phyloP scores from a whole-genome alignment of 1,140 invertebrate species.

The Tetranychus urticae region DNA sequence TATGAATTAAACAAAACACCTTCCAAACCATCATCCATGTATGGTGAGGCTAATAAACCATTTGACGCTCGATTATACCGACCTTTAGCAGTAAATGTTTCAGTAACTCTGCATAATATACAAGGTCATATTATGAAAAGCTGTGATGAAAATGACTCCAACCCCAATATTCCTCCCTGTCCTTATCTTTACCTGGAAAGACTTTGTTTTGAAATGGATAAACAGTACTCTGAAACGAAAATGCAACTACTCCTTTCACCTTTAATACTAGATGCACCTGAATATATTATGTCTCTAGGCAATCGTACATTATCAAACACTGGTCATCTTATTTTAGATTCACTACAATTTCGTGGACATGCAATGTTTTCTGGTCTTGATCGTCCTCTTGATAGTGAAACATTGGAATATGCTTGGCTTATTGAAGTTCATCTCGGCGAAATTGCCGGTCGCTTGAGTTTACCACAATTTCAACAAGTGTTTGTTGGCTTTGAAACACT shows the following conservation, averaged over 20 bases:
- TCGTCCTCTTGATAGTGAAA: constrained; percentile 66
- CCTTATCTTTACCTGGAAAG: constrained; percentile 68
- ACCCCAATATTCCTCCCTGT: constrained; percentile 59
- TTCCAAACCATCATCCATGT: not conserved
- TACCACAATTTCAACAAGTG: constrained; percentile 47
- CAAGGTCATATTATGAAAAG: constrained; percentile 77
- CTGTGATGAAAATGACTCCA: constrained; percentile 27
- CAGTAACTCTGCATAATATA: constrained; percentile 81
- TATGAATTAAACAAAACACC: not conserved
- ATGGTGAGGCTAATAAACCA: constrained; percentile 10
- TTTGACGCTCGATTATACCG: constrained; percentile 64
- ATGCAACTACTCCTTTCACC: constrained; percentile 75
- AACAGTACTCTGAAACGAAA: constrained; percentile 65
- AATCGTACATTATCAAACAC: constrained; percentile 21
- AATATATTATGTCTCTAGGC: constrained; percentile 16
- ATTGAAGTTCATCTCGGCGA: constrained; percentile 33
- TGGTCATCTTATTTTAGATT: constrained; percentile 24
- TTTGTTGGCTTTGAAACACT: constrained; percentile 69
- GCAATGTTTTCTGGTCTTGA: constrained; percentile 90
- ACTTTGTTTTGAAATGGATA: constrained; percentile 89
- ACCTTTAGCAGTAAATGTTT: constrained; percentile 68
- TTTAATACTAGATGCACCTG: constrained; percentile 33
- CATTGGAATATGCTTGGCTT: constrained; percentile 84
- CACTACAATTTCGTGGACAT: constrained; percentile 52
- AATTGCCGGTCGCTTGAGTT: constrained; percentile 27